phyloP scores from a whole-genome alignment of 2,888 invertebrate genomes.

The Antitype chi region DNA sequence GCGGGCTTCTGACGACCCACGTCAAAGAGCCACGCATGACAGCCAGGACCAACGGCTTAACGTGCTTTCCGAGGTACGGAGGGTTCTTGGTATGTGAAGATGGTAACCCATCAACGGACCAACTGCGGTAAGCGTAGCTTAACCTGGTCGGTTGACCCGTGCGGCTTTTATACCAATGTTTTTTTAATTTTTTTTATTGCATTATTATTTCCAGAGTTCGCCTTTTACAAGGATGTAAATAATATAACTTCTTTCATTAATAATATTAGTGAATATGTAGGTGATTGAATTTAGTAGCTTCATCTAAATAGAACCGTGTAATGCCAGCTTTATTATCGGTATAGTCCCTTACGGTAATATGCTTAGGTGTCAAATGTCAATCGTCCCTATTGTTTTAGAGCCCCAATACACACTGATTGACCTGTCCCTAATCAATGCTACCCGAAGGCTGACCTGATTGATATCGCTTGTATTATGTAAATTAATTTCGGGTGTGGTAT shows the following conservation, averaged over 20 bases:
- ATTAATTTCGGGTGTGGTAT: slow-evolving; percentile 39
- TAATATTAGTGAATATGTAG: background rate
- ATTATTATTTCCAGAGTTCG: background rate
- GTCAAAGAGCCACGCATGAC: too few species aligned
- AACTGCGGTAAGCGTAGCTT: too few species aligned
- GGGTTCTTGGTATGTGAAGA: too few species aligned
- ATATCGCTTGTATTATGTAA: slow-evolving; percentile 32
- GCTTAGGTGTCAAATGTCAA: slow-evolving; percentile 40
- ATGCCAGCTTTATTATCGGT: slow-evolving; percentile 29
- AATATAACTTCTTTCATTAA: too few species aligned
- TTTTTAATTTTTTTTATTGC: background rate
- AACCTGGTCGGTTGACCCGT: too few species aligned
- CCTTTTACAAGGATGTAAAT: background rate
- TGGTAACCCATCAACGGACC: too few species aligned
- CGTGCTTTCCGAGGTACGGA: too few species aligned
- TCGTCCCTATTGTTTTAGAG: slow-evolving; percentile 42
- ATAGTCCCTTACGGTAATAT: slow-evolving; percentile 23
- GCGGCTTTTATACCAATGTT: too few species aligned
- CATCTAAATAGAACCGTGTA: background rate
- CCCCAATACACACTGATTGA: slow-evolving; percentile 50
- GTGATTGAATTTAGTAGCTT: background rate
- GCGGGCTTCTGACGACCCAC: too few species aligned
- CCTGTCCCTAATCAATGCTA: slow-evolving; percentile 38
- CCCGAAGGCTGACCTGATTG: slow-evolving; percentile 31
- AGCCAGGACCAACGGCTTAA: too few species aligned